phyloP scores from a whole-genome alignment of 2,888 invertebrate species.

The Tanaodytes sp. region DNA sequence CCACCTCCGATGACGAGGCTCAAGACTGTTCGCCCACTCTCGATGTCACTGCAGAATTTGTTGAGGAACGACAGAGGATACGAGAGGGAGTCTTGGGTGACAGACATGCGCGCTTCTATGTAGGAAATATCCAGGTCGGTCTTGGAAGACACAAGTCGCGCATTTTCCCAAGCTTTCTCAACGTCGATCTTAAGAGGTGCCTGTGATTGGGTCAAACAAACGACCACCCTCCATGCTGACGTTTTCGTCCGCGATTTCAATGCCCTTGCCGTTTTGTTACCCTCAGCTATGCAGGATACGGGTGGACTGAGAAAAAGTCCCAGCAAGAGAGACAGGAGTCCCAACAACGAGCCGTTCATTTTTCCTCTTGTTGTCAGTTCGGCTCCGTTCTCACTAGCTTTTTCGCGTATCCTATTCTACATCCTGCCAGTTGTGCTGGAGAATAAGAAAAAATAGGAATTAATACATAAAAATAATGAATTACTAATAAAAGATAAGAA shows the following conservation, averaged over 20 bases:
- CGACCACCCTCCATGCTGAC: constrained; percentile 66
- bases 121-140: constrained; percentile 68
- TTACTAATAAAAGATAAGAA: too few species aligned
- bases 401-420: constrained; percentile 52
- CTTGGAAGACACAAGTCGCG: constrained; percentile 66
- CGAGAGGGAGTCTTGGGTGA: constrained; percentile 62
- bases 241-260: constrained; percentile 32
- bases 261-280: constrained; percentile 60
- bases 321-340: constrained; percentile 60
- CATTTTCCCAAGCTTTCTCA: constrained; percentile 70
- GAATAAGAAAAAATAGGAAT: too few species aligned
- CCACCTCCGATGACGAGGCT: constrained; percentile 69
- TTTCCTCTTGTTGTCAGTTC: constrained; percentile 56
- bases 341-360: constrained; percentile 62
- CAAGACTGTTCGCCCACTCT: constrained; percentile 66
- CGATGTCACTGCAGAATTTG: constrained; percentile 69
- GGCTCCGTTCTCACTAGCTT: constrained; percentile 42
- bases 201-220: constrained; percentile 67
- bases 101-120: constrained; percentile 64
- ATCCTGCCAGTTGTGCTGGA: constrained; percentile 51
- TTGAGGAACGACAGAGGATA: constrained; percentile 66
- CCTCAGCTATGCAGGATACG: constrained; percentile 58
- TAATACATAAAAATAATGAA: too few species aligned
- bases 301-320: constrained; percentile 57
- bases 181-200: constrained; percentile 64